Conservation (phyloP, 1,140 invertebrate genomes). For the Ips nitidus region DNA sequence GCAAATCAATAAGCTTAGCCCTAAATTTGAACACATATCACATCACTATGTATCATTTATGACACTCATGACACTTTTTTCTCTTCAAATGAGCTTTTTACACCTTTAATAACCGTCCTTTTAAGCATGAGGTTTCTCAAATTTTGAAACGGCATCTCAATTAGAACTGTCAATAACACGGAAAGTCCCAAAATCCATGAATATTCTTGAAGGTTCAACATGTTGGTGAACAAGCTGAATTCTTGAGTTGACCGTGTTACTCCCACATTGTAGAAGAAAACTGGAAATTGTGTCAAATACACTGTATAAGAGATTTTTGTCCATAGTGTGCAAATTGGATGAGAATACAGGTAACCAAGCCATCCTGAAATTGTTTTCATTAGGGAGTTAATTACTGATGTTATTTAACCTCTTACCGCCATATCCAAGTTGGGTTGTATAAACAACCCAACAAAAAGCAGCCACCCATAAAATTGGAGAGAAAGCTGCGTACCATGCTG, state of each 20-base stretch:
- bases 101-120: conserved; percentile 4
- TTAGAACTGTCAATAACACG: conserved; percentile 41
- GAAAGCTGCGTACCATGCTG: conserved; percentile 70
- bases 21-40: too few relatives aligned
- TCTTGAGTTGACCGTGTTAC: conserved; percentile 54
- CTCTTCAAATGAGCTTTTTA: background rate
- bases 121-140: conserved; percentile 33
- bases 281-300: conserved; percentile 61
- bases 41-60: too few relatives aligned
- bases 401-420: conserved; percentile 28
- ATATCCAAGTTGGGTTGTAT: conserved; percentile 37
- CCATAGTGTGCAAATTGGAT: conserved; percentile 52
- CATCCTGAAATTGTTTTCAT: conserved; percentile 42
- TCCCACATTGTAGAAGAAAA: conserved; percentile 62
- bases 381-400: conserved; percentile 28
- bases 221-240: conserved; percentile 46
- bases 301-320: conserved; percentile 59
- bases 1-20: too few relatives aligned
- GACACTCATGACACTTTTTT: background rate
- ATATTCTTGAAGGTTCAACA: conserved; percentile 42
- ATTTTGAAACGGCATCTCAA: conserved; percentile 51
- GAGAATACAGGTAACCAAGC: conserved; percentile 53
- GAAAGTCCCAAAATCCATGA: conserved; percentile 42
- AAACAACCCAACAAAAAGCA: conserved; percentile 62
- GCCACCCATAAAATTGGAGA: conserved; percentile 71